A percentile compares a stretch with the other conserved stretches of the same genome.
Evolutionary conservation across 2,888 invertebrate species (phyloP).

Genomic region (Agriopis marginaria): DNA sequence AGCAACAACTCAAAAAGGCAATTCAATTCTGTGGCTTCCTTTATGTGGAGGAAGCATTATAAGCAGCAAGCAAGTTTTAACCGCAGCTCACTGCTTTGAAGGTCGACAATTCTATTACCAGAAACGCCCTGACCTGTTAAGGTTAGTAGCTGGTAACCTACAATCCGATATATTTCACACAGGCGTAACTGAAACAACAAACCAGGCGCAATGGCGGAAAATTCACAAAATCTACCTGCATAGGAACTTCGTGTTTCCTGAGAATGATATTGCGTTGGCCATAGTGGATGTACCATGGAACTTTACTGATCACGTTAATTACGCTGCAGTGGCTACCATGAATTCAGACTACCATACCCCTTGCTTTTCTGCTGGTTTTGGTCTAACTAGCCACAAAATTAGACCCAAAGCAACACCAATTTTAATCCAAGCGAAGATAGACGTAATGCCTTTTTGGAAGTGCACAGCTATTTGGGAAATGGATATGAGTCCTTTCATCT

Average conservation of each 20-base stretch:
- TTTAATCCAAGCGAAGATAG: slow-evolving; percentile 59
- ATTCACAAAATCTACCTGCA: slow-evolving; percentile 48
- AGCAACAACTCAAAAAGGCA: slow-evolving; percentile 34
- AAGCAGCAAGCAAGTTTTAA: slow-evolving; percentile 53
- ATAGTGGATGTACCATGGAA: slow-evolving; percentile 51
- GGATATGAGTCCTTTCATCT: slow-evolving; percentile 63
- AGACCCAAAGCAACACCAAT: slow-evolving; percentile 45
- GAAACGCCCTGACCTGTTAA: slow-evolving; percentile 48
- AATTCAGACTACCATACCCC: slow-evolving; percentile 52
- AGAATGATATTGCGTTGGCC: slow-evolving; percentile 65
- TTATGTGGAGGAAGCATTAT: slow-evolving; percentile 74
- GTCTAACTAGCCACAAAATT: slow-evolving; percentile 46
- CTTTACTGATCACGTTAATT: slow-evolving; percentile 52
- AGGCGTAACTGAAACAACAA: slow-evolving; percentile 50
- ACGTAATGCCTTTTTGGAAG: slow-evolving; percentile 50
- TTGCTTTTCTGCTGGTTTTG: slow-evolving; percentile 66
- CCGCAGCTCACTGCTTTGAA: slow-evolving; percentile 78
- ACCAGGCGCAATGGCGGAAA: slow-evolving; percentile 50
- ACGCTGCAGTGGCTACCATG: slow-evolving; percentile 46
- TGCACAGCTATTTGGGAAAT: slow-evolving; percentile 67
- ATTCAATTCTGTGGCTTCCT: slow-evolving; percentile 57
- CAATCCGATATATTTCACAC: slow-evolving; percentile 52
- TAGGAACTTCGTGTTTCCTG: slow-evolving; percentile 51
- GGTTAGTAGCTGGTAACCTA: slow-evolving; percentile 63
- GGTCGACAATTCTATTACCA: slow-evolving; percentile 56